These are phyloP conservation scores for Sebastes hubbsi DNA, from an alignment of 2,797 vertebrate genomes.

Conservation along the genomic window DNA sequence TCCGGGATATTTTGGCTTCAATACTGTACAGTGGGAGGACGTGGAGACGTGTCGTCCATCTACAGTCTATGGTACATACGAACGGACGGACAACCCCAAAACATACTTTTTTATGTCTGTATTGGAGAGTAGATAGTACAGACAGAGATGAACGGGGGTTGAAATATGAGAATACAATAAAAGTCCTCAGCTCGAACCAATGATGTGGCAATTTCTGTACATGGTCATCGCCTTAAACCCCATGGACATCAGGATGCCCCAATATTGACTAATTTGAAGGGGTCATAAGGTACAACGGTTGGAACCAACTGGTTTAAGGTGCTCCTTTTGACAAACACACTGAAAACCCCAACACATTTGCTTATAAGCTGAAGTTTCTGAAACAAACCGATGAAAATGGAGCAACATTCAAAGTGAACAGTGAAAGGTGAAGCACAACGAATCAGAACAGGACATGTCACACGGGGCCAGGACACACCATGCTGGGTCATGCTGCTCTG, in stretches of 20 bases:
- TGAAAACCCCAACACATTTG: conserved; percentile 1
- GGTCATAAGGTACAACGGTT: background rate
- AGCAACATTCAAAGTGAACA: conserved; percentile 31
- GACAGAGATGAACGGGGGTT: background rate
- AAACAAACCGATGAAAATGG: conserved; percentile 6
- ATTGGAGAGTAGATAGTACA: background rate
- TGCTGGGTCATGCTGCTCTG: conserved; percentile 94
- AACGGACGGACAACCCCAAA: no score
- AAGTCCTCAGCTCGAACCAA: background rate
- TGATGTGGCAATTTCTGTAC: background rate
- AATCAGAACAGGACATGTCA: conserved; percentile 70
- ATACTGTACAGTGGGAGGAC: no score
- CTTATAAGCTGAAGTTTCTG: background rate
- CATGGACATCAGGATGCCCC: background rate
- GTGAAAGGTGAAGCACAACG: conserved; percentile 37
- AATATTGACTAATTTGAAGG: background rate
- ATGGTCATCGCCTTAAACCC: background rate
- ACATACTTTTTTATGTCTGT: background rate
- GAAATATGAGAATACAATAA: background rate
- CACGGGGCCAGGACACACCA: conserved; percentile 80
- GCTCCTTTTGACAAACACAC: background rate
- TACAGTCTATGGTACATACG: no score
- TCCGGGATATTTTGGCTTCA: no score
- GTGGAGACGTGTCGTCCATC: no score
- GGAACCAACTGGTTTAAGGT: background rate